phyloP scores from a whole-genome alignment of 2,797 vertebrate species.

The Buphagus erythrorhynchus region DNA sequence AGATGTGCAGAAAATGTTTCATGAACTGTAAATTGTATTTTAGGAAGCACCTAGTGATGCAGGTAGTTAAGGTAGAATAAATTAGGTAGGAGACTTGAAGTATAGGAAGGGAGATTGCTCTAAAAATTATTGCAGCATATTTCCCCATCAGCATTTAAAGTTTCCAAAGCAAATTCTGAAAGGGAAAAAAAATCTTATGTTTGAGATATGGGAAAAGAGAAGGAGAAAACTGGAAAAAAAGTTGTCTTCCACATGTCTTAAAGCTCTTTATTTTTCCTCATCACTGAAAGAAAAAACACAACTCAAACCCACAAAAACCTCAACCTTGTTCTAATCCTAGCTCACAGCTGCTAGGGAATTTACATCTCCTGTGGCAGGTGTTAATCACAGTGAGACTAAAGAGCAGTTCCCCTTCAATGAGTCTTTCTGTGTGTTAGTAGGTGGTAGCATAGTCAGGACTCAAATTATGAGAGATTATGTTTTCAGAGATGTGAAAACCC shows the following conservation, averaged over 20 bases:
- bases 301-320: neutral
- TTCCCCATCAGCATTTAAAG: neutral
- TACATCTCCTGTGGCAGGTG: slow-evolving; percentile 14
- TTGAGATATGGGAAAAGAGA: neutral
- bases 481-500: slow-evolving; percentile 24
- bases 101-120: neutral
- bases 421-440: slow-evolving; percentile 2
- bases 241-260: neutral
- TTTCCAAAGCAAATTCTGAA: neutral
- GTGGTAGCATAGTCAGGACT: slow-evolving; percentile 13
- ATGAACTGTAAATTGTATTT: neutral
- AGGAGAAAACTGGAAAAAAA: neutral
- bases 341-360: neutral
- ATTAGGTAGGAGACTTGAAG: neutral
- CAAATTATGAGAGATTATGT: slow-evolving; percentile 32
- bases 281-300: neutral
- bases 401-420: neutral
- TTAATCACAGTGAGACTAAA: slow-evolving; percentile 35
- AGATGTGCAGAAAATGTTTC: neutral
- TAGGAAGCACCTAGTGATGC: neutral
- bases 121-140: neutral
- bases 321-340: neutral
- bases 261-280: neutral
- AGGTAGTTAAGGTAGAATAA: neutral
- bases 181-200: neutral